Base-by-base conservation (phyloP, 2,888 invertebrate species). In the Cheilosia grossa region DNA sequence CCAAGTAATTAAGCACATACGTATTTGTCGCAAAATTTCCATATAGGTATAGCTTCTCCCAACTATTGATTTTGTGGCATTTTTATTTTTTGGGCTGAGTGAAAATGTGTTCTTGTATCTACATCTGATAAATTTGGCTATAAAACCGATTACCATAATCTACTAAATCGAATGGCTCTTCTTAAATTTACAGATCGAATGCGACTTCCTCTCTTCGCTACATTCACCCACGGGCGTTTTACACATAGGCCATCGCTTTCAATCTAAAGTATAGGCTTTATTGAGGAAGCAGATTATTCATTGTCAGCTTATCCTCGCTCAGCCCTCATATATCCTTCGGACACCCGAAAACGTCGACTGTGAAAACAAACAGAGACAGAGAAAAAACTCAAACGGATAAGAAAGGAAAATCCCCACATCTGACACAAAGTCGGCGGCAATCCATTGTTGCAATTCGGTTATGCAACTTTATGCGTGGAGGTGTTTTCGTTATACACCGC, bases 381-480 rank as follows among this genome's bases (percentile, higher is more conserved):
- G 3, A 17, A 47, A 47, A 63, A 30, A 27, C 17, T 19, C 27
- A 10, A 17, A 13, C 19, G 61, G 61, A 61, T 61, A 61, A 27
- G 49, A 30, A 21, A 70, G 56, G 30, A 58, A 44, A 69, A 56
- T 54, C 67, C 30, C 58, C 47, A 37, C 56, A 63, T 54, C 58
- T 67, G 70, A 73, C 44, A 66, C 58, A 42, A 73, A 74, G 53
- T 54, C 66, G 27, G 59, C 37, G 15, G 49, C 63, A 80, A 61
- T 80, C 80, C 74, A 74, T 80, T 80, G 80, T 51, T 80, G 59
- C 80, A 61, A 47, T 67, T 67, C 51, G 63, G 75, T 81, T 81
- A 63, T 75, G 75, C 75, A 75, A 81, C 7, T 66, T 64, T 56
- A 81, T 75, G 81, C 75, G 81, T 69, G 81, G 75, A 81, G 81